These are phyloP conservation scores for Troides aeacus DNA, from an alignment of 2,888 invertebrate genomes.

Conservation along the genomic window DNA sequence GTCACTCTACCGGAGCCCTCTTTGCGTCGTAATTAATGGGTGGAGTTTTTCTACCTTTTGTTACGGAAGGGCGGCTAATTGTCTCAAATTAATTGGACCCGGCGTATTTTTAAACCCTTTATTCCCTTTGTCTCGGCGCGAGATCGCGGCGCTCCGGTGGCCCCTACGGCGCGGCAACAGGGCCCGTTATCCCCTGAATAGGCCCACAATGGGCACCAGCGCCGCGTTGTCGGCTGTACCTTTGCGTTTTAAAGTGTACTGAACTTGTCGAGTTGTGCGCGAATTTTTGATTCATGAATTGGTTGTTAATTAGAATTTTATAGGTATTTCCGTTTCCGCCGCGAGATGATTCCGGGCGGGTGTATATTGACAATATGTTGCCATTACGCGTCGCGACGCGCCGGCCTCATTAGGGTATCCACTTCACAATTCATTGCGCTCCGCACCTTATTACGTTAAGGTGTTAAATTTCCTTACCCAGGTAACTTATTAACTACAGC, in stretches of 20 bases:
- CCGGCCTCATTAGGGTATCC: no score
- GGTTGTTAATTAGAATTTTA: conserved; percentile 53
- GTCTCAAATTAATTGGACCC: conserved; percentile 75
- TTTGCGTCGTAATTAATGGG: conserved; percentile 69
- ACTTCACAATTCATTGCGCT: no score
- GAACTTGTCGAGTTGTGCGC: conserved; percentile 48
- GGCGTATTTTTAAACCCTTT: conserved; percentile 71
- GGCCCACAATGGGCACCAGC: not conserved
- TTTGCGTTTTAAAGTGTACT: conserved; percentile 48
- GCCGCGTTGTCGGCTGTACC: conserved; percentile 16
- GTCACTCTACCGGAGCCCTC: conserved; percentile 21
- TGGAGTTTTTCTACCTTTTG: conserved; percentile 77
- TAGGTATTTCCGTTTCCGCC: conserved; percentile 44
- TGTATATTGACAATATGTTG: no score
- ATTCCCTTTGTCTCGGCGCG: conserved; percentile 54
- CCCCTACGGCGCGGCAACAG: not conserved
- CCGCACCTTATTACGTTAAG: no score
- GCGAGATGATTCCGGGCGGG: conserved; percentile 6
- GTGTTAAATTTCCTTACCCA: no score
- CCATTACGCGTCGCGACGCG: no score
- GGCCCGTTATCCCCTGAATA: conserved; percentile 2
- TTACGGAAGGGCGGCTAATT: conserved; percentile 75
- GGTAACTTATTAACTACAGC: no score
- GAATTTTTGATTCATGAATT: conserved; percentile 50
- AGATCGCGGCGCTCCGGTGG: conserved; percentile 20